These are phyloP conservation scores for Metellina segmentata DNA, from an alignment of 2,888 invertebrate genomes.

Conservation along the genomic window DNA sequence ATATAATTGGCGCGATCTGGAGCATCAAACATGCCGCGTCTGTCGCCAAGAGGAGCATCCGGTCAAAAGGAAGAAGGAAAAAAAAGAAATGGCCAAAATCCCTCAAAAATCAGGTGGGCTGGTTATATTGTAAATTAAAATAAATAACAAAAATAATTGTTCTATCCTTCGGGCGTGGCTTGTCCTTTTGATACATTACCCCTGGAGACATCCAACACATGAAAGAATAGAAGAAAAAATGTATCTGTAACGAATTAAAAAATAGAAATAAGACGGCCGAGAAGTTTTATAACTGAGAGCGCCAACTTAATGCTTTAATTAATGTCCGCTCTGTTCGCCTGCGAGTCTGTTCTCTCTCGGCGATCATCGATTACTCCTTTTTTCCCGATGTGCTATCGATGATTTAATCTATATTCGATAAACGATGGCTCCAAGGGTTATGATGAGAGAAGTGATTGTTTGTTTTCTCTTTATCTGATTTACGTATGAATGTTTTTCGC, in stretches of 20 bases:
- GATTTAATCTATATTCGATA: constrained; percentile 57
- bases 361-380: constrained; percentile 8
- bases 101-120: constrained; percentile 53
- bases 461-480: constrained; percentile 49
- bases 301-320: constrained; percentile 56
- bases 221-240: constrained; percentile 7
- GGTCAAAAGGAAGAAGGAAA: too few species aligned
- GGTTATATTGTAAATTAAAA: constrained; percentile 44
- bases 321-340: not conserved
- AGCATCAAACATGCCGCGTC: constrained; percentile 62
- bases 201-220: too few species aligned
- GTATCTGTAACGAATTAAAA: not conserved
- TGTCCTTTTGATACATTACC: not conserved
- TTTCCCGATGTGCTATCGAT: constrained; percentile 38
- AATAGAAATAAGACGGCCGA: not conserved
- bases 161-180: constrained; percentile 7
- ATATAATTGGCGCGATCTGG: constrained; percentile 17
- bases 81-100: too few species aligned
- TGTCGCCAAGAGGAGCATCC: constrained; percentile 51
- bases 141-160: constrained; percentile 24
- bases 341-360: not conserved
- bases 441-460: not conserved
- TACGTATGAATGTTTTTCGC: constrained; percentile 2
- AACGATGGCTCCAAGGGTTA: not conserved
- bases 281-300: not conserved